Evolutionary conservation across 2,113 vertebrate genomes (phyloP).

Genomic region (Mustelus asterias): DNA sequence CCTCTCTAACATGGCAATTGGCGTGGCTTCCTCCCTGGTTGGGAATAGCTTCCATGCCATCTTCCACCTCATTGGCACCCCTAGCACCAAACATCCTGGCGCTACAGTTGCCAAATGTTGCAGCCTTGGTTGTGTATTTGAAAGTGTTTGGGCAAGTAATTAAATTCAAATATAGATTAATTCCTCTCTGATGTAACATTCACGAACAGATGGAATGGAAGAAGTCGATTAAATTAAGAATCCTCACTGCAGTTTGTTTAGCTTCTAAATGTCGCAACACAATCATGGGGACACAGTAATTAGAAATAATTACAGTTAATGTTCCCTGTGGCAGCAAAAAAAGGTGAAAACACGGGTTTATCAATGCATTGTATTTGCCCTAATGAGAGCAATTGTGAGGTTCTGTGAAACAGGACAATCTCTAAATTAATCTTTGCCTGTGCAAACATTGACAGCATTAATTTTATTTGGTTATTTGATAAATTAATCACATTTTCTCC

Average conservation of each 20-base stretch:
- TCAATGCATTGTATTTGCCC: not conserved
- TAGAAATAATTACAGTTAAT: constrained; percentile 16
- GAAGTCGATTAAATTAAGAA: not conserved
- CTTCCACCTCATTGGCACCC: not conserved
- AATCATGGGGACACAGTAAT: not conserved
- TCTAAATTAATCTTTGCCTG: not conserved
- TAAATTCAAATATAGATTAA: constrained; percentile 6
- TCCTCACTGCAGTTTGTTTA: constrained; percentile 3
- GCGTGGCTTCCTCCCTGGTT: not conserved
- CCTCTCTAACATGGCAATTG: not conserved
- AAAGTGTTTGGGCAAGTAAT: not conserved
- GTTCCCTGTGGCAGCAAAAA: not conserved
- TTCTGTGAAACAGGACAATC: not conserved
- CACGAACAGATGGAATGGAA: not conserved
- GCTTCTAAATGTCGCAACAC: constrained; percentile 23
- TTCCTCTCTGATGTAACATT: constrained; percentile 3
- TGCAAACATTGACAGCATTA: constrained; percentile 9
- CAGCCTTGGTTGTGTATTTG: not conserved
- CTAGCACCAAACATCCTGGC: not conserved
- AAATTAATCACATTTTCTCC: constrained; percentile 7
- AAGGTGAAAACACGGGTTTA: not conserved
- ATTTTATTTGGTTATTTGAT: constrained; percentile 19
- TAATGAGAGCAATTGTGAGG: not conserved
- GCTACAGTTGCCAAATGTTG: not conserved
- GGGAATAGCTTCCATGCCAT: not conserved